phyloP scores from a whole-genome alignment of 2,888 invertebrate species.

The Prenolepis imparis region DNA sequence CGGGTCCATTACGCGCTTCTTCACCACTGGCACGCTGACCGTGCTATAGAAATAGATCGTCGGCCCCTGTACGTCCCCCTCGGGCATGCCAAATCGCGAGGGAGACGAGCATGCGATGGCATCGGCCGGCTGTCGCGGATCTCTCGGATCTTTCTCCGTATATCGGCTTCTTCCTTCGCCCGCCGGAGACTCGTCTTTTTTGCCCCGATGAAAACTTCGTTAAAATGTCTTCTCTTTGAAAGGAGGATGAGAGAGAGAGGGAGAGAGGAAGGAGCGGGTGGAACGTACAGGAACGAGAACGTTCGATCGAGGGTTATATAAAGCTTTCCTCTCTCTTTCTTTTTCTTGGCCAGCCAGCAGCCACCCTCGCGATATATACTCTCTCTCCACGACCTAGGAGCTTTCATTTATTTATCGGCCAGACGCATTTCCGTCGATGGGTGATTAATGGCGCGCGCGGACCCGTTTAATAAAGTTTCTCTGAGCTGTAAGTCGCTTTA shows the following conservation, averaged over 20 bases:
- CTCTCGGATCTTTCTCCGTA: not conserved
- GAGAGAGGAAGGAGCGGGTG: slow-evolving; percentile 8
- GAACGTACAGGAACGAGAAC: slow-evolving; percentile 26
- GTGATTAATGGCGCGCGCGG: slow-evolving; percentile 56
- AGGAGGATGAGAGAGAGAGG: too few species aligned
- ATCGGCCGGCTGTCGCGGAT: slow-evolving; percentile 7
- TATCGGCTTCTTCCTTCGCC: slow-evolving; percentile 2
- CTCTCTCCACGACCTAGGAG: slow-evolving; percentile 8
- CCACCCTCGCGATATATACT: slow-evolving; percentile 30
- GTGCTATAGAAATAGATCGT: slow-evolving; percentile 75
- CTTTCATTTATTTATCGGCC: slow-evolving; percentile 52
- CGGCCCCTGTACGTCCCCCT: slow-evolving; percentile 57
- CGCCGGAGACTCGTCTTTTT: not conserved
- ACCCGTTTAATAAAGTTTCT: slow-evolving; percentile 52
- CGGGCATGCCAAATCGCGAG: slow-evolving; percentile 61
- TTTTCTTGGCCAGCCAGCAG: not conserved
- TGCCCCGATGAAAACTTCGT: slow-evolving; percentile 13
- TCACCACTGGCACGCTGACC: slow-evolving; percentile 74
- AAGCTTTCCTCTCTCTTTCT: slow-evolving; percentile 6
- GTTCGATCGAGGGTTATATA: slow-evolving; percentile 49
- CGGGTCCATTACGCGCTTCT: slow-evolving; percentile 76
- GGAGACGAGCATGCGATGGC: not conserved
- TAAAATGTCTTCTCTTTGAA: not conserved
- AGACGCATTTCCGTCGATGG: slow-evolving; percentile 53
- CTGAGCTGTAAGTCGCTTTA: slow-evolving; percentile 48